Evolutionary conservation across 1,140 invertebrate genomes (phyloP), one percentile per base, ranked within the genome.

Genomic region (Micrasema longulum): DNA sequence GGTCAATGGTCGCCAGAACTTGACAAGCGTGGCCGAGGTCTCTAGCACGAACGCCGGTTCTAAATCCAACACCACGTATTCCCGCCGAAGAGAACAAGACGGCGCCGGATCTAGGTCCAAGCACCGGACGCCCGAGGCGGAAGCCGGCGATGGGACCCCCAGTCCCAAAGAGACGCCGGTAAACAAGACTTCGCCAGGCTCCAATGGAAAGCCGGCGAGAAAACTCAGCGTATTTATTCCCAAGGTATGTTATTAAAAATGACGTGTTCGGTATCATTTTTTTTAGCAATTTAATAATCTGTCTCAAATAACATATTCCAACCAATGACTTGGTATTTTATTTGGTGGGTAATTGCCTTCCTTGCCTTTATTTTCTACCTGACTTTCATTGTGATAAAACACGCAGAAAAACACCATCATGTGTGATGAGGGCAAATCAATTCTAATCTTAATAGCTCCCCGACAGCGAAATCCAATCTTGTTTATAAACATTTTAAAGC

Each of bases 211-310:
- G 64, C 69, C 62, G 3, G 66, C 67, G 0, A 74, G 81, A 67
- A 85, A 83, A 72, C 78, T 85, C 1, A 80, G 79, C 4, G 79
- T 85, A 62, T 80, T 81, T 71, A 85, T 85, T 78, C 83, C 84
- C 74, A 84, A 84, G 80, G 84, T 85, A 9, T 11, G 65, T n/a
- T n/a, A n/a, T n/a, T n/a, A n/a, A n/a, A n/a, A n/a, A 2, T 41
- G 11, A 2, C 14, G 14, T 41, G 38, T 12, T 12, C 14, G 38
- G 5, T 7, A 38, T 38, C 12, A 38, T 38, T 7, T 38, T 12
- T 38, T 38, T 38, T 7, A 38, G 5, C 5, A 38, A 12, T 38
- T 38, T 38, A 38, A 12, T 38, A 38, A 38, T 38, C n/a, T n/a
- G n/a, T n/a, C n/a, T n/a, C n/a, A n/a, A n/a, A n/a, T n/a, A n/a